phyloP scores from a whole-genome alignment of 1,140 invertebrate species.

The Hyles euphorbiae region DNA sequence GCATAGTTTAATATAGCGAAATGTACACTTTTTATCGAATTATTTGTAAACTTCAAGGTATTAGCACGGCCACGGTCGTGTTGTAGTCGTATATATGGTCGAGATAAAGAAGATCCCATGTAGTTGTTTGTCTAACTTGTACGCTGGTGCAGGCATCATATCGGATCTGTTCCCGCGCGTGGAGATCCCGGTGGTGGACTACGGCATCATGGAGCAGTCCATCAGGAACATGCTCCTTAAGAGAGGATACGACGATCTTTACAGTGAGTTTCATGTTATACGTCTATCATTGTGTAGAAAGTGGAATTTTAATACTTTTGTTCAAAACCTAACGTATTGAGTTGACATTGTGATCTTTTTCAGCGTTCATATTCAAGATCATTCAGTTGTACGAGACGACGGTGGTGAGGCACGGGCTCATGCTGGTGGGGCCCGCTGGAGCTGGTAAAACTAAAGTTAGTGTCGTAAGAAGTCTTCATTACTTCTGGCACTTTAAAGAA shows the following conservation, averaged over 20 bases:
- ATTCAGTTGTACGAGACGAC: conserved; percentile 89
- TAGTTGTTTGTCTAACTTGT: no score
- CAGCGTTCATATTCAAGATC: conserved; percentile 85
- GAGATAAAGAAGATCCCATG: no score
- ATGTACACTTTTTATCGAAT: no score
- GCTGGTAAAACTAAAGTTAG: conserved; percentile 83
- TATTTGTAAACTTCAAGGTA: no score
- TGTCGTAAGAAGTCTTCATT: background rate
- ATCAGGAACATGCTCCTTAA: conserved; percentile 72
- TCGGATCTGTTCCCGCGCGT: conserved; percentile 93
- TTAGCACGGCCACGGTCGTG: no score
- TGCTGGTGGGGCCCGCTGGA: conserved; percentile 88
- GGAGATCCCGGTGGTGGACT: conserved; percentile 84
- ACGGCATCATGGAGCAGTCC: conserved; percentile 77
- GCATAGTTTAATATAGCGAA: no score
- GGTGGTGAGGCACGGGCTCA: conserved; percentile 87
- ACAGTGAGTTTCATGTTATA: conserved; percentile 37
- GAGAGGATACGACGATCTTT: conserved; percentile 71
- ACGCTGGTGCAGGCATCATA: conserved; percentile 82
- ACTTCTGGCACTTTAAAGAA: no score
- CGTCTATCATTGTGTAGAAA: no score
- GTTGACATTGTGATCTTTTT: conserved; percentile 29
- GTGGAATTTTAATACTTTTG: no score
- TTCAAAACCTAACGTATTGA: no score
- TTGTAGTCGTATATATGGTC: no score